A percentile compares a stretch with the other conserved stretches of the same genome.
Conservation (phyloP, 2,888 invertebrate species). For the Ormyrus thymus region DNA sequence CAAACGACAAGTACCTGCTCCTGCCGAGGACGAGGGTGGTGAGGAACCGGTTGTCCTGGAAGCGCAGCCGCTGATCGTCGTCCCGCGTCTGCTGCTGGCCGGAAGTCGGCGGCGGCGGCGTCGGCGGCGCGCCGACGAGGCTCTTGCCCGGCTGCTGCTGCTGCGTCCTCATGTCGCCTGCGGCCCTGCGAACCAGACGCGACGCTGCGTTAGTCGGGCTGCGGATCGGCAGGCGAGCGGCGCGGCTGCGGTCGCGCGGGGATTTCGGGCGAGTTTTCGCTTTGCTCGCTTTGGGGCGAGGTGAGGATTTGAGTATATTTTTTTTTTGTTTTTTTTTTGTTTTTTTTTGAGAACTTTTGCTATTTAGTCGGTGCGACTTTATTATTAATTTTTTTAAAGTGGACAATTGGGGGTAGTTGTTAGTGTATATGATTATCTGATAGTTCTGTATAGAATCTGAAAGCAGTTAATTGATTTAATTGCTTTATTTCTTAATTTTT, state of each 20-base stretch:
- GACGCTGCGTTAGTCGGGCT: constrained; percentile 51
- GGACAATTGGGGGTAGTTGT: too few species aligned
- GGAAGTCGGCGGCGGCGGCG: neutral
- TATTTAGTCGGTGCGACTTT: too few species aligned
- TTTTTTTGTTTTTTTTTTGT: too few species aligned
- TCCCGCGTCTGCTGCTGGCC: constrained; percentile 53
- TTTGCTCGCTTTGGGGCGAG: neutral
- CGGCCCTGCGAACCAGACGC: constrained; percentile 63
- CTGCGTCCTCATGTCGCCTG: constrained; percentile 68
- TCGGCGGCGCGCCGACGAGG: neutral
- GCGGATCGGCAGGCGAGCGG: constrained; percentile 32
- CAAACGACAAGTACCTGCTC: constrained; percentile 64
- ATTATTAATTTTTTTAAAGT: too few species aligned
- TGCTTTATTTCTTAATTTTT: too few species aligned
- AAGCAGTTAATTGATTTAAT: too few species aligned
- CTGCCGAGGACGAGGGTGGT: constrained; percentile 71
- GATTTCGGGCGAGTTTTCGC: neutral
- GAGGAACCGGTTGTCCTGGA: constrained; percentile 71
- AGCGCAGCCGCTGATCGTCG: constrained; percentile 65
- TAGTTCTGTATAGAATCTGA: too few species aligned
- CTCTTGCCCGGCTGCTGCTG: constrained; percentile 47
- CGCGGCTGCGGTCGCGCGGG: neutral
- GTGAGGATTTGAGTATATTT: neutral
- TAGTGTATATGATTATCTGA: too few species aligned
- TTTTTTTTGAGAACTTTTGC: too few species aligned